These are phyloP conservation scores for Diceros bicornis DNA, from an alignment of 2,797 vertebrate species.

Conservation along the genomic window DNA sequence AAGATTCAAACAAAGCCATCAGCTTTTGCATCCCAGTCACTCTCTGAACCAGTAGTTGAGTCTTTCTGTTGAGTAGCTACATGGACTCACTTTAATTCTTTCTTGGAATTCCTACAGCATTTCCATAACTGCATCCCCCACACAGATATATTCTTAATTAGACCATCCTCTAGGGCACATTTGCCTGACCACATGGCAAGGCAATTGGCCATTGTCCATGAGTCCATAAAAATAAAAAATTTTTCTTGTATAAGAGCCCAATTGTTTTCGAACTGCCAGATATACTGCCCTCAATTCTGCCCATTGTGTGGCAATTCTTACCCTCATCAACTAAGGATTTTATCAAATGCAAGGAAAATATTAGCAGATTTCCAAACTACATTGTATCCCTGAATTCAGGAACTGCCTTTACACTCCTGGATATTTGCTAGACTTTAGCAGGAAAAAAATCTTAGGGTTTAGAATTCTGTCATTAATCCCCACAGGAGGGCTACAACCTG, in stretches of 20 bases:
- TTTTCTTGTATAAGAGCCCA: background rate
- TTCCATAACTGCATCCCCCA: background rate
- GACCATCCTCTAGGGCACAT: background rate
- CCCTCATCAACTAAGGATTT: background rate
- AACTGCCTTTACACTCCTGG: background rate
- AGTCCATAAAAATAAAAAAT: background rate
- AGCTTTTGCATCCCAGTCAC: background rate
- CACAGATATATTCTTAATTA: background rate
- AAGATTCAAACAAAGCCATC: background rate
- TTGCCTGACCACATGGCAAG: background rate
- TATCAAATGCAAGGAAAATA: background rate
- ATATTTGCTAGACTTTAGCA: background rate
- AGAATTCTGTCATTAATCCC: background rate
- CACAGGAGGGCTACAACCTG: background rate
- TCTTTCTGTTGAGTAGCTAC: background rate
- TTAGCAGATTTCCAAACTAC: background rate
- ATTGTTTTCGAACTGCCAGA: background rate
- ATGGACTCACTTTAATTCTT: background rate
- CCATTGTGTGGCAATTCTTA: background rate
- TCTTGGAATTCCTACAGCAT: background rate
- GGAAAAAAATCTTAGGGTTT: background rate
- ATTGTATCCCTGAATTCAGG: background rate
- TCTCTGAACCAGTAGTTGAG: background rate
- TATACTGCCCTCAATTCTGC: background rate
- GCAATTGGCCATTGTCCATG: background rate